Evolutionary conservation across 2,113 vertebrate species (phyloP), one percentile per base, ranked within the genome.

Genomic region (Cynopterus brachyotis): DNA sequence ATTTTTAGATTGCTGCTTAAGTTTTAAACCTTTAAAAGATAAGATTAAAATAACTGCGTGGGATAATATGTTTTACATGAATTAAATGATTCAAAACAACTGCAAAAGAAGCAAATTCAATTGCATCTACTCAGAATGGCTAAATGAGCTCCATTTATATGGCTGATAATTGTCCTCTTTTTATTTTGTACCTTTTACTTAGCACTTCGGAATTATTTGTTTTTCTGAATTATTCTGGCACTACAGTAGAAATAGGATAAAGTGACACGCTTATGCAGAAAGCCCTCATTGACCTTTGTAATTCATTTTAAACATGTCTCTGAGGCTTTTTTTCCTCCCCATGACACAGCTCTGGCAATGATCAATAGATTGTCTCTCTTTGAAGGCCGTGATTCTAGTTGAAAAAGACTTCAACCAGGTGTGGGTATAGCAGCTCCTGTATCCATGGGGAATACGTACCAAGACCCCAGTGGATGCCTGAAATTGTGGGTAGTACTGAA

Each of bases 1-100:
- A 64, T 66, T 95, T 91, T 90, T 82, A 79, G 70, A 47, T 88
- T 91, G 42, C 59, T 87, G 69, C 69, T 86, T 96, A 94, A 95
- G 59, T 88, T 72, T 92, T 91, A 75, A 92, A n/a, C 69, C 28
- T 64, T 93, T 85, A 81, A 95, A 93, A 93, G 80, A 75, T 83
- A 50, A 91, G 64, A 86, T 89, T 96, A 50, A 72, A 89, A 91
- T 50, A 69, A 73, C 72, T 90, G 20, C 80, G 83, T 83, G 35
- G 69, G 28, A 22, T 78, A 92, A 93, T 89, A 20, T 84, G 89
- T 95, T 95, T 97, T 64, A 55, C 17, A 24, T n/a, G 26, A 97
- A 66, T 50, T 66, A 59, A 93, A 85, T 88, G 53, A 69, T 92
- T 94, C 5, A 87, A 92, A 72, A 40, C 83, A 83, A 87, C 2